Evolutionary conservation across 2,888 invertebrate species (phyloP), one percentile per base, ranked within the genome.

Genomic region (Zhengitettix transpicula): DNA sequence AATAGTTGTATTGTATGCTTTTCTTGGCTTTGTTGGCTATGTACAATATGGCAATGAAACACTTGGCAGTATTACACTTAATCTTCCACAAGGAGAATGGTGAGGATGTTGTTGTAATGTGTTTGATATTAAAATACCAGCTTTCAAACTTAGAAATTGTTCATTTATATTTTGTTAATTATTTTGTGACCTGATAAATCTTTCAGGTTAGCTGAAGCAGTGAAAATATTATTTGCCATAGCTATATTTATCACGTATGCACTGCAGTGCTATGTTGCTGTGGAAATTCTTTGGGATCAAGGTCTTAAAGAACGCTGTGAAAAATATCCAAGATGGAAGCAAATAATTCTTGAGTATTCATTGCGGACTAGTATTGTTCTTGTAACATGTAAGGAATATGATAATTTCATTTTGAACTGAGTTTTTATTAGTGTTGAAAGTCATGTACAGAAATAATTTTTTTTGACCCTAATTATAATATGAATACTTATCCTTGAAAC

Each of bases 241-340:
- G 83, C 85, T 2, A 86, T 94, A 64, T 88, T 86, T 68, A 81
- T 92, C 59, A 85, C 90, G 0, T 91, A 89, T 69, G 89, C 88
- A 1, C 78, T 95, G 5, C 92, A 94, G 76, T 88, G 90, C 67
- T 94, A 89, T 72, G 93, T 94, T 2, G 91, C 92, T 0, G 83
- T 92, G 65, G 82, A 83, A 64, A 87, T 93, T 57, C 74, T 91
- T 28, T 89, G 87, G 86, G 81, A 70, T 58, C 74, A 73, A 47
- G 77, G 75, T 60, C 65, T 77, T 52, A 72, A 73, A 52, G 69
- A 73, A 58, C 69, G 69, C 58, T 71, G 71, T 62, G 71, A 67
- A 57, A 70, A 74, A 67, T 66, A 65, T 67, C 67, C 69, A 16
- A 69, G 66, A 2, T 73, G 75, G 52, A 72, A 74, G 52, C 55